Evolutionary conservation across 2,797 vertebrate genomes (phyloP).

Genomic region (Argyrosomus regius): DNA sequence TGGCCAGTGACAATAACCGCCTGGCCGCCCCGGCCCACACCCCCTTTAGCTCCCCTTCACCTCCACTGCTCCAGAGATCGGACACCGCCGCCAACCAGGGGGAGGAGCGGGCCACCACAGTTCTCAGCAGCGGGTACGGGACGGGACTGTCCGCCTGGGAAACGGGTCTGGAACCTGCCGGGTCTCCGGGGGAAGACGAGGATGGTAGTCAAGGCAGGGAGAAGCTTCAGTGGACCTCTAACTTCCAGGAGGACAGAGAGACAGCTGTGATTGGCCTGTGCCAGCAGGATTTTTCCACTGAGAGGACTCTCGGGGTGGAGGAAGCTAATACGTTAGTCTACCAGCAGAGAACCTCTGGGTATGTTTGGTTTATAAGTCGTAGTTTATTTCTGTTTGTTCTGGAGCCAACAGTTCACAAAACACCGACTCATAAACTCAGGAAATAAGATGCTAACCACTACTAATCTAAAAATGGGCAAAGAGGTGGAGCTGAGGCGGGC

Average conservation of each 20-base stretch:
- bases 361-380: conserved; percentile 28
- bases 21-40: conserved; percentile 64
- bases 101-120: conserved; percentile 77
- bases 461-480: no score
- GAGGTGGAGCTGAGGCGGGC: no score
- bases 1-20: conserved; percentile 80
- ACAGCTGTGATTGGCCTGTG: conserved; percentile 22
- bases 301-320: conserved; percentile 19
- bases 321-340: conserved; percentile 36
- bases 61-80: conserved; percentile 55
- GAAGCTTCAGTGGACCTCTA: conserved; percentile 49
- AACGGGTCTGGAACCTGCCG: conserved; percentile 64
- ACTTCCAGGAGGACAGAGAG: conserved; percentile 60
- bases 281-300: conserved; percentile 48
- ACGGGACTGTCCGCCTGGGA: conserved; percentile 86
- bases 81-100: conserved; percentile 67
- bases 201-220: conserved; percentile 39
- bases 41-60: conserved; percentile 71
- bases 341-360: conserved; percentile 79
- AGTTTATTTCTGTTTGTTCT: no score
- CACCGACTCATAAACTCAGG: not conserved
- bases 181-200: conserved; percentile 52
- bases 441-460: not conserved
- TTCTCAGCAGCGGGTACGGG: conserved; percentile 92
- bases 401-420: not conserved